A percentile compares a stretch with the other conserved stretches of the same genome.
Evolutionary conservation across 2,797 vertebrate genomes (phyloP).

Genomic region (Sphenopsis melanotis): DNA sequence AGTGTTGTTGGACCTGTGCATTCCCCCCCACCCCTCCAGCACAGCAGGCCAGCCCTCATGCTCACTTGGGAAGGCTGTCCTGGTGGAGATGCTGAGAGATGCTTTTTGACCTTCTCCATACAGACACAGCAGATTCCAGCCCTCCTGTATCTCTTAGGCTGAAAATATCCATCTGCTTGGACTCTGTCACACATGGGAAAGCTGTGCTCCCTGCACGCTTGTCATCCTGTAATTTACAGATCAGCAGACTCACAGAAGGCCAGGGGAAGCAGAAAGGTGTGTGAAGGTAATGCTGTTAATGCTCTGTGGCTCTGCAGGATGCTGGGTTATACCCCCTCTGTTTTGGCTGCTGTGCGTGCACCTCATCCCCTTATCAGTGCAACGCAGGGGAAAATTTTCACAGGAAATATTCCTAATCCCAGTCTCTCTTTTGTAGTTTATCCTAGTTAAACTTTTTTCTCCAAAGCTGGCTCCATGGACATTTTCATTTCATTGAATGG

Average conservation of each 20-base stretch:
- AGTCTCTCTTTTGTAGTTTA: neutral
- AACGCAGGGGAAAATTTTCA: neutral
- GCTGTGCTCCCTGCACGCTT: neutral
- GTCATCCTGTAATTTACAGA: neutral
- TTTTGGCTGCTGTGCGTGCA: neutral
- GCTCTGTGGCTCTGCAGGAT: neutral
- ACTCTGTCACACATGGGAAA: neutral
- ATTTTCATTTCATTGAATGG: neutral
- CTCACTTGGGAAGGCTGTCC: neutral
- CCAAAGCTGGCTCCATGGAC: neutral
- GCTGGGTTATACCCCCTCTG: neutral
- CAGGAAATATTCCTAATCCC: neutral
- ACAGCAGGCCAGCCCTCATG: neutral
- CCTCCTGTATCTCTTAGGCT: neutral
- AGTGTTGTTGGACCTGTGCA: rapidly evolving
- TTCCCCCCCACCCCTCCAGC: neutral
- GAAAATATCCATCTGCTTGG: neutral
- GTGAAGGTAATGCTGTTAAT: neutral
- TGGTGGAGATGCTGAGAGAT: neutral
- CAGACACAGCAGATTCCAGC: neutral
- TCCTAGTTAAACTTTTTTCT: neutral
- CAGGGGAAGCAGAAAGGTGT: neutral
- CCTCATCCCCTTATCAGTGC: neutral
- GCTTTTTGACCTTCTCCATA: neutral
- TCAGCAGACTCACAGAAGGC: neutral